phyloP scores from a whole-genome alignment of 2,888 invertebrate genomes.

The Taphrorychus bicolor region DNA sequence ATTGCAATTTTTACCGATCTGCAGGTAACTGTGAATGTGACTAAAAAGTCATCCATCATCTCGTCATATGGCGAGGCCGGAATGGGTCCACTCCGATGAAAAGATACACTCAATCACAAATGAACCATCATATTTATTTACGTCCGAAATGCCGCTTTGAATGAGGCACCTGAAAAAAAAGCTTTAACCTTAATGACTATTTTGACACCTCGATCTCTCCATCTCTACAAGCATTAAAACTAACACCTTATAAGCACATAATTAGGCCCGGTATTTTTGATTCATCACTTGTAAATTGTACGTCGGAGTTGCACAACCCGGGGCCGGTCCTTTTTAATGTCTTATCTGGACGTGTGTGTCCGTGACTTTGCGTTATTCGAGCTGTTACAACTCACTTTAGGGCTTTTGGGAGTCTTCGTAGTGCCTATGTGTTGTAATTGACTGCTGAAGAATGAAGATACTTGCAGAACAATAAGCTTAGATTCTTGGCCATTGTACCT shows the following conservation, averaged over 20 bases:
- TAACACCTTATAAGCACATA: constrained; percentile 34
- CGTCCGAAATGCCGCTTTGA: not conserved
- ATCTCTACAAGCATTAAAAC: constrained; percentile 30
- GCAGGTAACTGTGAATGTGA: not conserved
- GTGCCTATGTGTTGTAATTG: too few species aligned
- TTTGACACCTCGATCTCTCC: constrained; percentile 34
- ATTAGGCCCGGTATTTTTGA: constrained; percentile 32
- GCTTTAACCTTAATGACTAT: constrained; percentile 32
- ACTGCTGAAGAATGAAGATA: too few species aligned
- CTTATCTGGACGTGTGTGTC: constrained; percentile 17
- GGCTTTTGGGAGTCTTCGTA: constrained; percentile 8
- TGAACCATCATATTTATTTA: not conserved
- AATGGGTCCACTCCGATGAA: not conserved
- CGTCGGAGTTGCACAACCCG: constrained; percentile 24
- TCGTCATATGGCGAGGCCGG: not conserved
- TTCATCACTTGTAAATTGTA: constrained; percentile 30
- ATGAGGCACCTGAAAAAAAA: constrained; percentile 14
- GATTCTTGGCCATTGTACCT: too few species aligned
- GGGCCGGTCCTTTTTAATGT: constrained; percentile 21
- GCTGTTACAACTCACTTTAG: constrained; percentile 22
- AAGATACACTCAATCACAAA: not conserved
- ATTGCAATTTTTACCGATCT: too few species aligned
- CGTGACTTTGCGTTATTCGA: constrained; percentile 26
- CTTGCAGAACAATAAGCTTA: too few species aligned
- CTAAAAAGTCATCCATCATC: constrained; percentile 4